Evolutionary conservation across 2,113 vertebrate species (phyloP), one percentile per base, ranked within the genome.

Genomic region (Mus spicilegus): DNA sequence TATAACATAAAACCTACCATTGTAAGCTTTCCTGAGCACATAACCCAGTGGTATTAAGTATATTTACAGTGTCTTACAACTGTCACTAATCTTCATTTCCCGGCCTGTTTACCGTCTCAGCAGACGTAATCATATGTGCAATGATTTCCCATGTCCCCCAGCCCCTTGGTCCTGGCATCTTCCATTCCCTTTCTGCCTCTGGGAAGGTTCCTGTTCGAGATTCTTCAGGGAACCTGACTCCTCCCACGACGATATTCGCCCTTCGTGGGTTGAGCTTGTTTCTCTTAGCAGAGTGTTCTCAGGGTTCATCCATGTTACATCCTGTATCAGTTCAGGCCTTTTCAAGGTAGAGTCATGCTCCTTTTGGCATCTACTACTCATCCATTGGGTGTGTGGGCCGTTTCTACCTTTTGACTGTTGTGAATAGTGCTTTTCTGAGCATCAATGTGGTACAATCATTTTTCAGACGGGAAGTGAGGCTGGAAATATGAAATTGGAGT

Each of bases 321-420:
- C 6, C 10, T 65, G 17, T 90, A 65, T 86, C 16, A 42, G 51
- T 81, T 92, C 81, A 36, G 78, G 73, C 80, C 63, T 91, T 92
- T 97, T 89, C 80, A 94, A 16, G 8, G 67, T 69, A 91, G 61
- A 91, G 36, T 97, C 95, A 72, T 90, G 92, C 77, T 90, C 88
- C 72, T 9, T 9, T 61, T 9, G 26, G 3, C 72, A 82, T 16
- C 30, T 76, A 36, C 36, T 19, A 30, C 7, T 73, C 22, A n/a
- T 70, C 76, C 92, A 1, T 72, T 87, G 42, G 75, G 58, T 33
- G 42, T 91, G 70, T 93, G 92, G 19, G 26, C 91, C 87, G 8
- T 92, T 90, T 39, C 28, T 9, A 70, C 14, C 14, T 87, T 93
- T 91, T 51, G 16, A 54, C 56, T 95, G 0, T 51, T 20, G 19